Percentiles rank a stretch among this genome's conserved stretches.
phyloP scores from a whole-genome alignment of 2,113 vertebrate species.

The Ginglymostoma cirratum region DNA sequence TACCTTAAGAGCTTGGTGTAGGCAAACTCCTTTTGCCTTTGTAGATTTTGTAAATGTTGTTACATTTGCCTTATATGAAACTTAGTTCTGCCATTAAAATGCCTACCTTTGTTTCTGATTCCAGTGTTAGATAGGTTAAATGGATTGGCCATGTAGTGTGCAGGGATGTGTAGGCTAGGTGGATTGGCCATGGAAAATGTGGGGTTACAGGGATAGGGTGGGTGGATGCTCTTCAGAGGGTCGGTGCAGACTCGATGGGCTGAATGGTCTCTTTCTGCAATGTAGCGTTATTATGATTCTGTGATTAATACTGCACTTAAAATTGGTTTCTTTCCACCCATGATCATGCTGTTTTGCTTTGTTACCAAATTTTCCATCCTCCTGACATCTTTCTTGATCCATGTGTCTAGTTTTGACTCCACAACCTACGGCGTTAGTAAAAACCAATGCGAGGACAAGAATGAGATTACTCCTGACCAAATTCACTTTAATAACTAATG shows the following conservation, averaged over 20 bases:
- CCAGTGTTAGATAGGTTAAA: too few relatives aligned
- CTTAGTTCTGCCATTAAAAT: background rate
- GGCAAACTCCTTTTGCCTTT: background rate
- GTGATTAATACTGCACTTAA: background rate
- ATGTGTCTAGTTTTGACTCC: background rate
- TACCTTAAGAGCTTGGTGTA: background rate
- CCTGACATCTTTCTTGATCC: background rate
- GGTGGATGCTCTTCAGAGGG: too few relatives aligned
- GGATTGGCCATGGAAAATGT: too few relatives aligned
- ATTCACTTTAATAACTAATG: background rate
- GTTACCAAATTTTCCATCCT: background rate
- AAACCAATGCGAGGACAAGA: background rate
- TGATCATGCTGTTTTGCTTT: background rate
- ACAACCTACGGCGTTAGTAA: background rate
- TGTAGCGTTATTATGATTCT: too few relatives aligned
- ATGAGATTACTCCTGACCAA: background rate
- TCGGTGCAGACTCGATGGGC: too few relatives aligned
- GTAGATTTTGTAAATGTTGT: background rate
- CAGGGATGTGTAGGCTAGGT: too few relatives aligned
- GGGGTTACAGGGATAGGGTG: too few relatives aligned
- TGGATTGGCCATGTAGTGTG: too few relatives aligned
- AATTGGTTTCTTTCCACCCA: background rate
- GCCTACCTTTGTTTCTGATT: too few relatives aligned
- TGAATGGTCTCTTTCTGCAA: background rate
- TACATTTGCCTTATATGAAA: background rate